Conservation (phyloP, 2,888 invertebrate species). For the Parnassius smintheus region DNA sequence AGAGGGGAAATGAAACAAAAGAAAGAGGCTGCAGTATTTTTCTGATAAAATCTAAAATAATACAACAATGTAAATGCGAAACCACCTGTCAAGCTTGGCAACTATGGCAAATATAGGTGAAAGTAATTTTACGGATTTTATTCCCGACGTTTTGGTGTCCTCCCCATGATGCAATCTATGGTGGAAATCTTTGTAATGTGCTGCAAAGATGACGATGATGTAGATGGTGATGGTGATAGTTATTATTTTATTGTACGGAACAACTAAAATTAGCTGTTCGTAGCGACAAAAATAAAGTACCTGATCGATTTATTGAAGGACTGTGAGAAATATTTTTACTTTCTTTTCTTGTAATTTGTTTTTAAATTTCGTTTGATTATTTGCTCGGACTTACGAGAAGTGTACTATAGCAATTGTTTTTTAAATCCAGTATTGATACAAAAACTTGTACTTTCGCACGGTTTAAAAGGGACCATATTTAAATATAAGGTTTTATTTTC, state of each 20-base stretch:
- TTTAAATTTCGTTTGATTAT: background rate
- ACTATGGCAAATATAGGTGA: background rate
- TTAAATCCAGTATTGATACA: constrained; percentile 7
- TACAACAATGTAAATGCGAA: no score
- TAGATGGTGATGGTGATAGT: background rate
- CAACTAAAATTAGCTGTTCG: background rate
- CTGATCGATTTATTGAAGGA: constrained; percentile 8
- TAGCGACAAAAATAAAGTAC: background rate
- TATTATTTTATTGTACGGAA: constrained; percentile 8
- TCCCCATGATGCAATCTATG: no score
- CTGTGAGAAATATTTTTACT: constrained; percentile 33
- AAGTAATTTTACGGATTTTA: no score
- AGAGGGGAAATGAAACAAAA: no score
- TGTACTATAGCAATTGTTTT: constrained; percentile 13
- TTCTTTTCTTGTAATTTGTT: constrained; percentile 16
- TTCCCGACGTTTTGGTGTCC: no score
- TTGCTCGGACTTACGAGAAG: constrained; percentile 20
- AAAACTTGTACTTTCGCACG: constrained; percentile 5
- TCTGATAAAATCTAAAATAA: no score
- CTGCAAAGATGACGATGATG: background rate
- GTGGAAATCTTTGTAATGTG: no score
- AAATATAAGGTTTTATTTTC: background rate
- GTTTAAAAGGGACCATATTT: background rate
- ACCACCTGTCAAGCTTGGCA: no score
- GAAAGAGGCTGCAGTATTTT: no score